These are phyloP conservation scores for Psephotus haematonotus DNA, from an alignment of 2,113 vertebrate species.

Conservation along the genomic window DNA sequence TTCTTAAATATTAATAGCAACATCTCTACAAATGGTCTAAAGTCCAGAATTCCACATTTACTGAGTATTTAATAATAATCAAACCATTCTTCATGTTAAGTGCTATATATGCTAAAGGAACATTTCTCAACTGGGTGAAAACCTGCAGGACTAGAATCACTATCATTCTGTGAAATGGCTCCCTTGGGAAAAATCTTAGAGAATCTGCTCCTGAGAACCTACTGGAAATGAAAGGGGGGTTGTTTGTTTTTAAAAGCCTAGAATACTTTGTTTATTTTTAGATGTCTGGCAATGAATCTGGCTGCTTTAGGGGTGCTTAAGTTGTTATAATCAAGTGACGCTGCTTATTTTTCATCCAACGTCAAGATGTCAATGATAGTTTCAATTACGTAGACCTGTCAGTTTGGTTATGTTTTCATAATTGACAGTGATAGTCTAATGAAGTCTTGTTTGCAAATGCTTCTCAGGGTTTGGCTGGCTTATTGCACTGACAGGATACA, in stretches of 20 bases:
- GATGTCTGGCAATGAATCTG: background rate
- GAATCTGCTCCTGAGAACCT: background rate
- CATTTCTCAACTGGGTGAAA: background rate
- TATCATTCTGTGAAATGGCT: background rate
- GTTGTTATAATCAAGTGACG: background rate
- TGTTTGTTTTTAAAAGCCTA: slow-evolving; percentile 19
- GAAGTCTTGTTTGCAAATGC: background rate
- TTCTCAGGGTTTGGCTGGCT: background rate
- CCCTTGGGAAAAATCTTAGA: slow-evolving; percentile 10
- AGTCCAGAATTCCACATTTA: background rate
- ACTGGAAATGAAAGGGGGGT: background rate
- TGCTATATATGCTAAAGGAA: background rate
- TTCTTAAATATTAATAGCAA: slow-evolving; percentile 32
- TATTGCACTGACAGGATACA: background rate
- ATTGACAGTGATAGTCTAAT: background rate
- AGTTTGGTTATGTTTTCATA: background rate
- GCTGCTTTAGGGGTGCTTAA: background rate
- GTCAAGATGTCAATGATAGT: background rate
- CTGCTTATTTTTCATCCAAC: background rate
- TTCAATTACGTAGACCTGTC: background rate
- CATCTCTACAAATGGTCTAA: background rate
- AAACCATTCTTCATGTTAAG: background rate
- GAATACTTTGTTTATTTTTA: slow-evolving; percentile 51
- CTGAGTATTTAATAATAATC: background rate
- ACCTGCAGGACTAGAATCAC: background rate